Conservation (phyloP, 2,113 vertebrate genomes). For the Apeltes quadracus region DNA sequence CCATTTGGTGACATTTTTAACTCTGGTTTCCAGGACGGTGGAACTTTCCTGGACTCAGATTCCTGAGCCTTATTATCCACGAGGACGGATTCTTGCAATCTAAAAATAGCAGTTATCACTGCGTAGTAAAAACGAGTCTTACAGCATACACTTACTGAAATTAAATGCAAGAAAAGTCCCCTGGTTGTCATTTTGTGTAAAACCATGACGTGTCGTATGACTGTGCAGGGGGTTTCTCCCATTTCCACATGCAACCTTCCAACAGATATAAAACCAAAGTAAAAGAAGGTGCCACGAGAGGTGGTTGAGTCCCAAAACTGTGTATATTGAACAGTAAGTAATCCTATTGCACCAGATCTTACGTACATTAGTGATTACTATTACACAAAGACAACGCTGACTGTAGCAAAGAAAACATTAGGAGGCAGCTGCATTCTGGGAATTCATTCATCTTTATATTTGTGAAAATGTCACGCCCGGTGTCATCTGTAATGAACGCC, state of each 20-base stretch:
- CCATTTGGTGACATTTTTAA: constrained; percentile 43
- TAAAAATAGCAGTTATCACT: no score
- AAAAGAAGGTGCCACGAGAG: constrained; percentile 46
- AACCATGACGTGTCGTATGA: constrained; percentile 14
- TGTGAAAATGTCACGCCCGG: constrained; percentile 49
- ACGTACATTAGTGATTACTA: constrained; percentile 63
- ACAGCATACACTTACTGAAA: no score
- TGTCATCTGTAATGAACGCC: neutral
- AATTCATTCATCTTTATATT: constrained; percentile 30
- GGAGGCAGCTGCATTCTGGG: constrained; percentile 55
- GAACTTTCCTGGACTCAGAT: constrained; percentile 44
- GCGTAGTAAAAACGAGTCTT: no score
- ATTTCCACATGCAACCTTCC: constrained; percentile 20
- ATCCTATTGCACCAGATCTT: constrained; percentile 71
- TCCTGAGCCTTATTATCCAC: constrained; percentile 53
- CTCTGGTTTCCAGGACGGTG: constrained; percentile 41
- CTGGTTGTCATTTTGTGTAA: constrained; percentile 5
- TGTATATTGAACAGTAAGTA: constrained; percentile 56
- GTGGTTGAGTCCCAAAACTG: constrained; percentile 59
- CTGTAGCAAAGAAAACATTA: constrained; percentile 45
- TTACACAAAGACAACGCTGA: constrained; percentile 58
- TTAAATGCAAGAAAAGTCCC: neutral
- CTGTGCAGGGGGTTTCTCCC: neutral
- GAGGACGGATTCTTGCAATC: no score
- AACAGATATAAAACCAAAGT: constrained; percentile 47